Evolutionary conservation across 2,113 vertebrate species (phyloP).

Genomic region (Theristicus caerulescens): DNA sequence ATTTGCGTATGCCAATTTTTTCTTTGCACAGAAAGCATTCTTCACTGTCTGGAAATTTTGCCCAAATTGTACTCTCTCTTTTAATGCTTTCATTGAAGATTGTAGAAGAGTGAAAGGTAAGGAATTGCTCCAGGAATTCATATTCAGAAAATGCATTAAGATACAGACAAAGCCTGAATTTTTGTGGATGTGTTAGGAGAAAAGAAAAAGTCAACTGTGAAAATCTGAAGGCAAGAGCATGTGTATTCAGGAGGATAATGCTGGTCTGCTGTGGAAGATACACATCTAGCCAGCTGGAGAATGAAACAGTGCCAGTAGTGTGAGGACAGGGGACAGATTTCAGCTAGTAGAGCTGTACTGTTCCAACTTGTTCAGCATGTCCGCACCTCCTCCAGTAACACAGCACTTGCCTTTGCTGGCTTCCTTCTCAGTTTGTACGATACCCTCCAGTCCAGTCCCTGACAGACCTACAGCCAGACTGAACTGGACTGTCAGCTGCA

Average conservation of each 20-base stretch:
- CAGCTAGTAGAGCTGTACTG: background rate
- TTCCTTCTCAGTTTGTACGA: background rate
- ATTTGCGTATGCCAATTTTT: background rate
- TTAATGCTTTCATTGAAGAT: background rate
- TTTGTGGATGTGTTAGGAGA: background rate
- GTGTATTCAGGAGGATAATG: background rate
- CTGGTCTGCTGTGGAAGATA: background rate
- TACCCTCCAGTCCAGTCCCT: background rate
- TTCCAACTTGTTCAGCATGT: background rate
- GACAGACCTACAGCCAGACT: background rate
- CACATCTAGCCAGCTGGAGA: background rate
- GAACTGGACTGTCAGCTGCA: background rate
- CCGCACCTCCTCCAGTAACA: background rate
- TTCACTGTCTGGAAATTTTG: background rate
- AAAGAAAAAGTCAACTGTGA: background rate
- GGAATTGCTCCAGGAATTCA: background rate
- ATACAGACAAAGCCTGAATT: background rate
- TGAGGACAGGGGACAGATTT: constrained; percentile 33
- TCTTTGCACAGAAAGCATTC: background rate
- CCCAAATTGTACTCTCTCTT: background rate
- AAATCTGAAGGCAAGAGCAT: background rate
- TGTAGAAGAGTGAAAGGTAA: background rate
- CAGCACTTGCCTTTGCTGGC: background rate
- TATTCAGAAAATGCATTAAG: background rate
- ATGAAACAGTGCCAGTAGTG: background rate